A percentile compares a stretch with the other conserved stretches of the same genome.
These are phyloP conservation scores for Atrichornis clamosus DNA, from an alignment of 2,113 vertebrate species.

Conservation along the genomic window DNA sequence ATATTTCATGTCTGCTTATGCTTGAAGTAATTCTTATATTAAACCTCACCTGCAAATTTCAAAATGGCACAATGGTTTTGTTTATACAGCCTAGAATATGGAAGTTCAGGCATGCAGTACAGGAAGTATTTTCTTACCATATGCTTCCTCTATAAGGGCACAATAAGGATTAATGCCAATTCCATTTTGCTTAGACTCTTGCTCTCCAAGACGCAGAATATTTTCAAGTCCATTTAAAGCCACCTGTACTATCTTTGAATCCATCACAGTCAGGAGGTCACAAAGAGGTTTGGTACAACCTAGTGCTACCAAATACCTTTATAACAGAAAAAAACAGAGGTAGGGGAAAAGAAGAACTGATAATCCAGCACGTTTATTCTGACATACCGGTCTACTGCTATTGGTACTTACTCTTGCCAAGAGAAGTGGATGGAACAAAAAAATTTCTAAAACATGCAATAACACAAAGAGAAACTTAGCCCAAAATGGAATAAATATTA, in stretches of 20 bases:
- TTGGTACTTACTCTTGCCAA: neutral
- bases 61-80: neutral
- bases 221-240: slow-evolving; percentile 91
- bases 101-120: neutral
- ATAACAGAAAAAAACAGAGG: neutral
- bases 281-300: slow-evolving; percentile 91
- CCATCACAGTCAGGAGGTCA: slow-evolving; percentile 91
- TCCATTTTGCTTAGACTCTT: slow-evolving; percentile 86
- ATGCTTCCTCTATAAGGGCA: slow-evolving; percentile 88
- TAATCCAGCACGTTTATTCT: neutral
- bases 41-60: neutral
- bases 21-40: neutral
- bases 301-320: slow-evolving; percentile 88
- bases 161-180: slow-evolving; percentile 87
- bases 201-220: slow-evolving; percentile 87
- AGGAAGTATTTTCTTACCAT: slow-evolving; percentile 71
- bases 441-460: neutral
- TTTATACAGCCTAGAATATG: neutral
- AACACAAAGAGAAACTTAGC: neutral
- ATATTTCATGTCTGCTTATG: neutral
- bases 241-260: slow-evolving; percentile 91
- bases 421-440: neutral
- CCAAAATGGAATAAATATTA: neutral
- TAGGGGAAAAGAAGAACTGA: neutral
- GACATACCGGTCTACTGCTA: neutral